Evolutionary conservation across 2,113 vertebrate genomes (phyloP), one percentile per base, ranked within the genome.

Genomic region (Lepidothrix coronata): DNA sequence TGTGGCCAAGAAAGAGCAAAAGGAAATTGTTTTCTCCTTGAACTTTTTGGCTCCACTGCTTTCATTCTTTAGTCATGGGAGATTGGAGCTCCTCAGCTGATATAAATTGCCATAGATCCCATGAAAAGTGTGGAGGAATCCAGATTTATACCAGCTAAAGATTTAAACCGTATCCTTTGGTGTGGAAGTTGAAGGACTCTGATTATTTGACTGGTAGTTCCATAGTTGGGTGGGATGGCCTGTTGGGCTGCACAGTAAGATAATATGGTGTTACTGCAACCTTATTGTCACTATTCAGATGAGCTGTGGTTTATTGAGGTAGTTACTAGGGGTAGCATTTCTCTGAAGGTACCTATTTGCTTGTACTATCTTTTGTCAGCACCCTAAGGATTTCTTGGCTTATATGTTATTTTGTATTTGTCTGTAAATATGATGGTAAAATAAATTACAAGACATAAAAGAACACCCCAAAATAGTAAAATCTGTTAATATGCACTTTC

Each of bases 381-480:
- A 44, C 54, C 35, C 41, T 46, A 1, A 37, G 73, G 33, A 63
- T 33, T 62, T 27, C 72, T 95, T 85, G 90, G 43, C 39, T 73
- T 80, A 5, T 44, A 10, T 25, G 28, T 80, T 74, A 44, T 73
- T 93, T 94, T 84, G 51, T 76, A 61, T 96, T 95, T 95, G 74
- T 90, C 94, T 91, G 82, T 68, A 85, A 93, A 91, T 95, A 51
- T 1, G 71, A 85, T 33, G 82, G 85, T 82, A 91, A 90, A 89
- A 85, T 88, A 88, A 93, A 93, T 85, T 39, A 68, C 3, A 43
- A 91, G 81, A 44, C 51, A 70, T 82, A 74, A 89, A 95, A 93
- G 72, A 87, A 62, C 24, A 35, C 93, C 84, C 77, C 58, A 24
- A 95, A 97, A 96, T 90, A 88, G 91, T 79, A 83, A 93, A 90